Evolutionary conservation across 2,113 vertebrate genomes (phyloP), one percentile per base, ranked within the genome.

Genomic region (Equus quagga): DNA sequence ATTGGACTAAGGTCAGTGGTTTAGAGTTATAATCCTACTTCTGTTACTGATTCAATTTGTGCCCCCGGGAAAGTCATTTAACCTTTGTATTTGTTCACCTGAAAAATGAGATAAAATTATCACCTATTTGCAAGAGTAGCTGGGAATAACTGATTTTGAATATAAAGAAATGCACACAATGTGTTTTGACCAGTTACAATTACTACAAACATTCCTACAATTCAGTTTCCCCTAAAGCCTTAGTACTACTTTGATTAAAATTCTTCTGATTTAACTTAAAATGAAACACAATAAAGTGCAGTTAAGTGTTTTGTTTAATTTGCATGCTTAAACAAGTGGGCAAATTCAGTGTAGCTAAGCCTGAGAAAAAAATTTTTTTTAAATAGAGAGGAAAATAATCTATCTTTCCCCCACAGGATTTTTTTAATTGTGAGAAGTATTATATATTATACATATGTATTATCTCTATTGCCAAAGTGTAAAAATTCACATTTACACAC

Each of bases 281-380:
- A 94, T 85, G 85, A 96, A 97, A 84, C 73, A 98, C 93, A 97
- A 70, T 96, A 97, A 97, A 97, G 89, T 89, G 83, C 78, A 96
- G 60, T 94, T 96, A 97, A 96, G 91, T 93, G 94, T 89, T 97
- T 96, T 95, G 80, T 92, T 95, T 76, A 96, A 97, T 97, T 97
- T 98, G 93, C 95, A 97, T 97, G 75, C 96, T 97, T 97, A 97
- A 96, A 92, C 65, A 98, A 75, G 89, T 98, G 49, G 91, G 93
- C 67, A 92, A 95, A 98, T 92, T 62, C 88, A 95, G 46, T 60
- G 67, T 80, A 97, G 56, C 90, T 93, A 90, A 97, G 36, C 17
- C 79, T 93, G 31, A 93, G 78, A 91, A 96, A 94, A 85, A 89
- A 85, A 26, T 62, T 10, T 44, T 86, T 79, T 96, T 10, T 24